Evolutionary conservation across 2,797 vertebrate genomes (phyloP).

Genomic region (Leptoclinus maculatus): DNA sequence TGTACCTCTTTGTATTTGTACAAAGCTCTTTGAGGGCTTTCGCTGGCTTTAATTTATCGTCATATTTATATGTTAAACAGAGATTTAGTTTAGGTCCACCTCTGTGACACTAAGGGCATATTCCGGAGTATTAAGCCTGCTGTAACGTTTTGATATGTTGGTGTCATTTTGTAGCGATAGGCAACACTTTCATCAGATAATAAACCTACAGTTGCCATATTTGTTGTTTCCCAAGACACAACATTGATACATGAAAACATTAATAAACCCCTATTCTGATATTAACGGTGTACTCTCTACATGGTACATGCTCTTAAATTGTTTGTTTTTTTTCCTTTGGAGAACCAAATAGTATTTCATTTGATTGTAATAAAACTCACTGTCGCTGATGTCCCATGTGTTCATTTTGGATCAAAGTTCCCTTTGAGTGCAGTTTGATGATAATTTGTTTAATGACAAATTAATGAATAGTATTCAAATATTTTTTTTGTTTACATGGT

Average conservation of each 20-base stretch:
- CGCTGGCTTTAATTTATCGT: conserved; percentile 80
- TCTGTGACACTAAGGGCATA: conserved; percentile 41
- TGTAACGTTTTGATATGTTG: conserved; percentile 43
- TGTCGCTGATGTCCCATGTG: conserved; percentile 35
- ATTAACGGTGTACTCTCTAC: conserved; percentile 34
- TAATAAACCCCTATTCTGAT: conserved; percentile 27
- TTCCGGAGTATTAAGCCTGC: conserved; percentile 60
- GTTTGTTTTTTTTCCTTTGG: conserved; percentile 30
- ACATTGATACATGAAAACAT: conserved; percentile 28
- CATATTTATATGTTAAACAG: conserved; percentile 74
- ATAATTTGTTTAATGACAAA: background rate
- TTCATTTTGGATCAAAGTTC: conserved; percentile 22
- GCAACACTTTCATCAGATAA: conserved; percentile 26
- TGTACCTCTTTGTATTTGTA: conserved; percentile 68
- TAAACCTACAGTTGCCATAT: conserved; percentile 63
- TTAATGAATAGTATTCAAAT: background rate
- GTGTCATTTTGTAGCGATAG: conserved; percentile 49
- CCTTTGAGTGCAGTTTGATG: background rate
- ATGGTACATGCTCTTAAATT: conserved; percentile 40
- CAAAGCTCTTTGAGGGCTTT: conserved; percentile 39
- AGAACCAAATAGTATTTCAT: conserved; percentile 63
- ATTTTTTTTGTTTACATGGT: fast-evolving
- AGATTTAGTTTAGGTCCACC: conserved; percentile 50
- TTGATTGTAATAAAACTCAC: conserved; percentile 70
- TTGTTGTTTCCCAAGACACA: conserved; percentile 29